Base-by-base conservation (phyloP, 1,140 invertebrate species). In the Berghia stephanieae region DNA sequence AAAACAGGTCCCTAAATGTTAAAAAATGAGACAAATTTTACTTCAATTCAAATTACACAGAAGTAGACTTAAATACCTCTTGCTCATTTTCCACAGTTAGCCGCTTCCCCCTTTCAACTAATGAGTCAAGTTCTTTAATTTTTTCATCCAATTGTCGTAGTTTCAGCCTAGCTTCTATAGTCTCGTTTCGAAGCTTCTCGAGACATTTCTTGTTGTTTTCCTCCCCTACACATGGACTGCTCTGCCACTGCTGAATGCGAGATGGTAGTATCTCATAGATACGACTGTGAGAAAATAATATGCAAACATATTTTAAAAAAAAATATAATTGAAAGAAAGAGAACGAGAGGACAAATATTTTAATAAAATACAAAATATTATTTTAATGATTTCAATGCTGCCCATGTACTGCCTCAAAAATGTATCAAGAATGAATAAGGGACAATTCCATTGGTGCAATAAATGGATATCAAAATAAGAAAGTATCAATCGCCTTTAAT, bases 231-330 rank as follows among this genome's bases (percentile, higher is more conserved):
- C 95, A 96, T 0, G 93, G 92, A n/a, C 94, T 94, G n/a, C 95
- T 91, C 44, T 94, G 94, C 96, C 96, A 98, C 85, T 98, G 96
- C 87, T 97, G 95, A 77, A 98, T 94, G n/a, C 96, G 91, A 82
- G 95, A 94, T 0, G 97, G 97, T 24, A 99, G 86, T 6, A 96
- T 93, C 91, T 94, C 87, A 80, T 88, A 89, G 3, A 92, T 89
- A 27, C 91, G 89, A 80, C 89, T 90, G 78, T 24, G 85, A 84
- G 78, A 34, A 66, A 66, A 80, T 72, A 77, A 66, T 69, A 46
- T 24, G 49, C 18, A 73, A 18, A 52, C 46, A 18, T n/a, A n/a
- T n/a, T 69, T n/a, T 10, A 74, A 38, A 60, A 60, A 31, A 31
- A 60, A 36, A 27, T 40, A 10, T 40, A n/a, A n/a, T 68, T 43